Conservation (phyloP, 2,113 vertebrate genomes). For the Campylomormyrus tamandua region DNA sequence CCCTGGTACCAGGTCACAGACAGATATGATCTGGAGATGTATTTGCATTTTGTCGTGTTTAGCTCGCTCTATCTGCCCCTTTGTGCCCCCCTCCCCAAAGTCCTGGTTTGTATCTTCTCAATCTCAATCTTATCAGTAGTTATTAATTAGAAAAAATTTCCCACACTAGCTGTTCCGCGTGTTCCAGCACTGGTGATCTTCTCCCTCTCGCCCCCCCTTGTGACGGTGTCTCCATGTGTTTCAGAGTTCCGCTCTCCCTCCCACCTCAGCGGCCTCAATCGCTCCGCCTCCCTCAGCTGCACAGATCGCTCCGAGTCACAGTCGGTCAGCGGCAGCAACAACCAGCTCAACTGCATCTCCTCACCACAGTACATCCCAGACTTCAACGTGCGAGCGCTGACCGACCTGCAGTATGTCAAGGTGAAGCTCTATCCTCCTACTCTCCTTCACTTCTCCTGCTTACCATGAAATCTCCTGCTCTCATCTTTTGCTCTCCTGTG, state of each 20-base stretch:
- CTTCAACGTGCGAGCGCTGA: slow-evolving; percentile 84
- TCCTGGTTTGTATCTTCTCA: not conserved
- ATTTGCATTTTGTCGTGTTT: not conserved
- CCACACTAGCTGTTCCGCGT: not conserved
- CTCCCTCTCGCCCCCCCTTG: not conserved
- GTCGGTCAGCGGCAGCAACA: slow-evolving; percentile 66
- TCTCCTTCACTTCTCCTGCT: not conserved
- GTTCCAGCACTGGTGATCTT: not conserved
- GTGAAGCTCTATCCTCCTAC: slow-evolving; percentile 40
- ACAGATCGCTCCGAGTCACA: slow-evolving; percentile 66
- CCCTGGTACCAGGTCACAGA: not conserved
- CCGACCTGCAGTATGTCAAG: slow-evolving; percentile 86
- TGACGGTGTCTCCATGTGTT: slow-evolving; percentile 21
- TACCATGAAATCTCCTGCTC: not conserved
- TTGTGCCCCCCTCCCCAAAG: not conserved
- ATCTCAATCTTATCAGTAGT: not conserved
- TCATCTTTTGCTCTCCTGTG: not conserved
- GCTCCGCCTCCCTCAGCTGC: slow-evolving; percentile 73
- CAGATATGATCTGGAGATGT: not conserved
- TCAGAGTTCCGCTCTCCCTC: slow-evolving; percentile 78
- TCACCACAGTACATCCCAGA: slow-evolving; percentile 74
- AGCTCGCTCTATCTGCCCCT: not conserved
- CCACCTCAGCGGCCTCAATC: slow-evolving; percentile 70
- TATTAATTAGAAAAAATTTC: not conserved
- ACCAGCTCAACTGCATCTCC: slow-evolving; percentile 63